Percentiles rank a stretch among this genome's conserved stretches.
phyloP scores from a whole-genome alignment of 2,113 vertebrate species.

The Sciurus niger region DNA sequence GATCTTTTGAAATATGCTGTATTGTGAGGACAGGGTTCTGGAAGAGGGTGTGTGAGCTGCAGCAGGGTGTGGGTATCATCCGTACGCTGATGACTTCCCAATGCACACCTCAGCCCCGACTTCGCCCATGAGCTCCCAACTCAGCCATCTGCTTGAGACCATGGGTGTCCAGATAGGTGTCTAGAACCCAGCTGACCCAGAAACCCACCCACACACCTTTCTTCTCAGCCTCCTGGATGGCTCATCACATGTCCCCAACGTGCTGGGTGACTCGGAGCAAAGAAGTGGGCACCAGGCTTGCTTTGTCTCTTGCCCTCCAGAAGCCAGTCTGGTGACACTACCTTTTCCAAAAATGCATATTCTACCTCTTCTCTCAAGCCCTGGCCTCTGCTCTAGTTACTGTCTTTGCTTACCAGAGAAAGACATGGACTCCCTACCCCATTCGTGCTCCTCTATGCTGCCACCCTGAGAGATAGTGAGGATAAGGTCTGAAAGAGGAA shows the following conservation, averaged over 20 bases:
- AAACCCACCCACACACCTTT: not conserved
- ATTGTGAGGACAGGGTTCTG: no score
- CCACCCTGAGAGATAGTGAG: no score
- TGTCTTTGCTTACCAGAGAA: no score
- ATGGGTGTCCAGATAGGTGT: no score
- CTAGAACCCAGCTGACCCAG: not conserved
- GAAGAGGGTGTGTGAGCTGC: no score
- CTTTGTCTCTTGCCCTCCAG: not conserved
- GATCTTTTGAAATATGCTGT: no score
- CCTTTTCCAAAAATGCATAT: not conserved
- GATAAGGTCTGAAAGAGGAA: no score
- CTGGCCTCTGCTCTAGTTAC: no score
- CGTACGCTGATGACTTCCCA: constrained; percentile 72
- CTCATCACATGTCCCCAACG: fast-evolving
- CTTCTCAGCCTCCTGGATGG: not conserved
- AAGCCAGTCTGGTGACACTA: not conserved
- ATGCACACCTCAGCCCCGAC: constrained; percentile 57
- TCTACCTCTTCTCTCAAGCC: no score
- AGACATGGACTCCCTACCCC: no score
- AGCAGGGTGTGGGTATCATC: no score
- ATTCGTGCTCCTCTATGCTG: no score
- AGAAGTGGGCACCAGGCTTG: not conserved
- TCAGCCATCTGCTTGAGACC: not conserved
- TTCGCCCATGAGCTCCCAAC: constrained; percentile 64
- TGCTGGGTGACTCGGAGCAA: not conserved